These are phyloP conservation scores for Limosa lapponica DNA, from an alignment of 2,797 vertebrate genomes.

Conservation along the genomic window DNA sequence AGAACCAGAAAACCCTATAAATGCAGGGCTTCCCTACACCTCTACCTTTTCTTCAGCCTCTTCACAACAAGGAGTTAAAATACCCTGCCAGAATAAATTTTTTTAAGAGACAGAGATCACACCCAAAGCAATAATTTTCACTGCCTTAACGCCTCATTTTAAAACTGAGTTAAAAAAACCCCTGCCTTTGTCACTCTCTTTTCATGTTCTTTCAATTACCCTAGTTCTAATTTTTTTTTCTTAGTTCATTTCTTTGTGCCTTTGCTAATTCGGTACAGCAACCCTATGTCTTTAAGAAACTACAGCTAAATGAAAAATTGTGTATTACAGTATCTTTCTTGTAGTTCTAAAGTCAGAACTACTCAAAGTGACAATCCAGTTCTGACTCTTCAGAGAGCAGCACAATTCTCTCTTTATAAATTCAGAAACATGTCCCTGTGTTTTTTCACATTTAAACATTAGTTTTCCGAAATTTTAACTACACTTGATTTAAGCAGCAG, in stretches of 20 bases:
- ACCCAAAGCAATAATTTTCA: neutral
- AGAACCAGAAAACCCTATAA: neutral
- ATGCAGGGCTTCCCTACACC: neutral
- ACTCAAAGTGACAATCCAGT: neutral
- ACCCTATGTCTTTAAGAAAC: neutral
- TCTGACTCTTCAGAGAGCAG: neutral
- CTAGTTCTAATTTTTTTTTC: neutral
- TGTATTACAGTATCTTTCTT: neutral
- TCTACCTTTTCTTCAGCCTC: neutral
- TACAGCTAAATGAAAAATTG: neutral
- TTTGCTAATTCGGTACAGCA: neutral
- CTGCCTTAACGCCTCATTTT: neutral
- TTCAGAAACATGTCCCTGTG: neutral
- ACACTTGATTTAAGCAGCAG: neutral
- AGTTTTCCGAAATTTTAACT: neutral
- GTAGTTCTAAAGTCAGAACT: neutral
- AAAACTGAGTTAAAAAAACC: neutral
- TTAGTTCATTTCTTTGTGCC: neutral
- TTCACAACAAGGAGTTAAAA: neutral
- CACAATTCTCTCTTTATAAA: neutral
- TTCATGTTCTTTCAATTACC: neutral
- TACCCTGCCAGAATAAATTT: neutral
- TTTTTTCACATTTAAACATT: neutral
- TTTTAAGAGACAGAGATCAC: neutral
- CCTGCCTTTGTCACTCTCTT: neutral